These are phyloP conservation scores for Anoncus sp. DNA, from an alignment of 2,888 invertebrate species.

Conservation along the genomic window DNA sequence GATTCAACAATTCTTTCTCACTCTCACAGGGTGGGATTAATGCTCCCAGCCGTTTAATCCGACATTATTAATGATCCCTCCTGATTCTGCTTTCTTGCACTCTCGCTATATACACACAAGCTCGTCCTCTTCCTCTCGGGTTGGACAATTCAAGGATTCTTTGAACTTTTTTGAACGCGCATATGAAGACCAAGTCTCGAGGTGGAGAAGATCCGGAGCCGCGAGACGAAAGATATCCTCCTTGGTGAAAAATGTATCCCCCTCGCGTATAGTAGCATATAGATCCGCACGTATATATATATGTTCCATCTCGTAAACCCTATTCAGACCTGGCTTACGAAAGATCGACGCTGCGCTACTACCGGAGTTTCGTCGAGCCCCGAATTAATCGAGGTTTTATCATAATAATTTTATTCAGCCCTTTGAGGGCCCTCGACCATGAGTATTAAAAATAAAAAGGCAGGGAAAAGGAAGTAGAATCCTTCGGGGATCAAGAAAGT, in stretches of 20 bases:
- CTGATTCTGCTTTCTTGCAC: slow-evolving; percentile 74
- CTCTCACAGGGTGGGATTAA: slow-evolving; percentile 77
- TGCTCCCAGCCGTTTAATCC: slow-evolving; percentile 80
- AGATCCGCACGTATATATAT: background rate
- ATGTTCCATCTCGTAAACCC: slow-evolving; percentile 69
- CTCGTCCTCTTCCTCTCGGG: slow-evolving; percentile 49
- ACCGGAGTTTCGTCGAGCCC: slow-evolving; percentile 74
- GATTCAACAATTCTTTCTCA: slow-evolving; percentile 73
- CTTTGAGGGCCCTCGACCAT: slow-evolving; percentile 67
- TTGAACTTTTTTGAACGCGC: slow-evolving; percentile 63
- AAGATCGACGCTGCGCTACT: slow-evolving; percentile 67
- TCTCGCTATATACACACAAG: slow-evolving; percentile 39
- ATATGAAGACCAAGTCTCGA: slow-evolving; percentile 7
- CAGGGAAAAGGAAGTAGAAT: slow-evolving; percentile 3
- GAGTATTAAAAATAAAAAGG: slow-evolving; percentile 12
- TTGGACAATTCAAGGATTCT: slow-evolving; percentile 75
- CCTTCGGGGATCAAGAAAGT: no score
- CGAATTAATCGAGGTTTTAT: slow-evolving; percentile 81
- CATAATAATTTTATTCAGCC: slow-evolving; percentile 80
- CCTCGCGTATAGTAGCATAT: slow-evolving; percentile 32
- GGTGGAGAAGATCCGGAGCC: slow-evolving; percentile 33
- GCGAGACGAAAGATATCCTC: slow-evolving; percentile 36
- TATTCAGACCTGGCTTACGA: slow-evolving; percentile 78
- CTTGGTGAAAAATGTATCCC: slow-evolving; percentile 51
- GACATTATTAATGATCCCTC: slow-evolving; percentile 82